Base-by-base conservation (phyloP, 2,113 vertebrate species). In the Macrotus californicus region DNA sequence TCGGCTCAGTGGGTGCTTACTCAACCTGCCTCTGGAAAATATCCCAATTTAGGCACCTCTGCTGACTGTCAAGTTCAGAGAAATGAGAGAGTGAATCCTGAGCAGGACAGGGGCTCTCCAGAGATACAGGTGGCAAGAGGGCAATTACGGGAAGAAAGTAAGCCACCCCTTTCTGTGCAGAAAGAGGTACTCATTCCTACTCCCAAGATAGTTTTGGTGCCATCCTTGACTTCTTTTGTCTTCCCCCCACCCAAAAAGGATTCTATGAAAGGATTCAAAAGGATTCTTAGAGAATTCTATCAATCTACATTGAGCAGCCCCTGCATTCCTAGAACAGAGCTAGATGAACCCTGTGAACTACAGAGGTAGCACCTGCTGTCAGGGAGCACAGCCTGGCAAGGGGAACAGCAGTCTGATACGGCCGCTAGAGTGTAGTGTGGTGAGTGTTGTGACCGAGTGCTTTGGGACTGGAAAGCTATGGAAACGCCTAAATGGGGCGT, bases 1-100 rank as follows among this genome's bases (percentile, higher is more conserved):
- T 98, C 98, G 97, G 97, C 97, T 98, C 98, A 93, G 90, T 92
- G 7, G 22, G 80, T 95, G 96, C 95, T 98, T 84, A 95, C 94
- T 96, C 97, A 98, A 94, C 79, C 93, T 94, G 93, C 92, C 96
- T 93, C 95, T 70, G 61, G 96, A 98, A 98, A 98, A 97, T 67
- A 93, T 64, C 95, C 97, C 96, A 96, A 80, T 97, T 97, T 86
- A 80, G 97, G 90, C 15, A 75, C 85, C 95, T 96, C 79, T 5
- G 1, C 94, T 80, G 97, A 94, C 83, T 97, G 96, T 94, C 81
- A 93, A 76, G 61, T n/a, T 79, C 92, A 94, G 1, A 97, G 95
- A 91, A 92, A 96, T 39, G 75, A 97, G 91, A 96, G 94, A 67
- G 0, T 50, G 93, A 79, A 82, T 95, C 61, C 70, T 94, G 77